phyloP scores from a whole-genome alignment of 2,888 invertebrate genomes.

The Standfussiana lucernea region DNA sequence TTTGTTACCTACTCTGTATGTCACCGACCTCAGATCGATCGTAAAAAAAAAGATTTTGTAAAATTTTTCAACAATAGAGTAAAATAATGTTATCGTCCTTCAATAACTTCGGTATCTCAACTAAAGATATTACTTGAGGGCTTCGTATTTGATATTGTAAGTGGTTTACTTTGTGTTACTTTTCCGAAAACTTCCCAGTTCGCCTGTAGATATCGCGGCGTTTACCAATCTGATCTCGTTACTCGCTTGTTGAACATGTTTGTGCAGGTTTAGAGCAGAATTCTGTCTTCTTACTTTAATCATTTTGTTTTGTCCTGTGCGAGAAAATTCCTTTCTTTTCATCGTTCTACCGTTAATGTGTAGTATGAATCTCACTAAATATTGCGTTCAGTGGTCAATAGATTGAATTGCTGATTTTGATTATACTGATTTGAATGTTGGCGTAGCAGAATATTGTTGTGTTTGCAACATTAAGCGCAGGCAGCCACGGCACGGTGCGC shows the following conservation, averaged over 20 bases:
- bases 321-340: too few relatives aligned
- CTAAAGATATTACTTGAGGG: neutral
- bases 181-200: neutral
- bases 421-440: neutral
- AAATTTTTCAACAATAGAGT: neutral
- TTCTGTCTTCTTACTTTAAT: too few relatives aligned
- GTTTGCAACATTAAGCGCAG: constrained; percentile 1
- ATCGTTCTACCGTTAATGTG: neutral
- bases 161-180: neutral
- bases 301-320: too few relatives aligned
- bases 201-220: neutral
- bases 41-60: neutral
- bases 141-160: neutral
- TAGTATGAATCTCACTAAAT: neutral
- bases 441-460: neutral
- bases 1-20: neutral
- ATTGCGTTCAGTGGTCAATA: neutral
- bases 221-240: constrained; percentile 1
- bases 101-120: neutral
- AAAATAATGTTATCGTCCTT: neutral
- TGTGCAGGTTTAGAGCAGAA: neutral
- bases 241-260: neutral
- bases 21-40: neutral
- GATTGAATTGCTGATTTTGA: too few relatives aligned
- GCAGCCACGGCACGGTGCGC: neutral